phyloP scores from a whole-genome alignment of 2,888 invertebrate species.

The Epinotia bilunana region DNA sequence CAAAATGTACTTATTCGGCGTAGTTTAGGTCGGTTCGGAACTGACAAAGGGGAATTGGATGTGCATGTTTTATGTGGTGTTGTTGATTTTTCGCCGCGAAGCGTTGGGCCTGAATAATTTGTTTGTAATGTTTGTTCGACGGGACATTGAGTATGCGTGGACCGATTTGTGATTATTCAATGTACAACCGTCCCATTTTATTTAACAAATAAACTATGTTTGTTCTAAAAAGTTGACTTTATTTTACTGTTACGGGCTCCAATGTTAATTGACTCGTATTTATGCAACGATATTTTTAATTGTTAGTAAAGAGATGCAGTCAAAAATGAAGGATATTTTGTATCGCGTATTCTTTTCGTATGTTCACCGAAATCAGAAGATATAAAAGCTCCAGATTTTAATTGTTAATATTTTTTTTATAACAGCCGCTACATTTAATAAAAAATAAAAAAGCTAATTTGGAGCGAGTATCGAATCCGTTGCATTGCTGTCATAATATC shows the following conservation, averaged over 20 bases:
- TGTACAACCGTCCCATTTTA: slow-evolving; percentile 25
- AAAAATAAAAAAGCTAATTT: slow-evolving; percentile 62
- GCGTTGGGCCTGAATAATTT: slow-evolving; percentile 73
- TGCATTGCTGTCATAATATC: slow-evolving; percentile 84
- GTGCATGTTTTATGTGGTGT: slow-evolving; percentile 73
- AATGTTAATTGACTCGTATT: neutral
- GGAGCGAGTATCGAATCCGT: slow-evolving; percentile 65
- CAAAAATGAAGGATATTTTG: neutral
- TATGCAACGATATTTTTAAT: neutral
- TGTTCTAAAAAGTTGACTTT: slow-evolving; percentile 25
- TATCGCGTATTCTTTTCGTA: neutral
- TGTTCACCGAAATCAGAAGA: neutral
- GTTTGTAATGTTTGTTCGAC: slow-evolving; percentile 62
- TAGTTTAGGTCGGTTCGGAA: slow-evolving; percentile 59
- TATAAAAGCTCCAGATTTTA: neutral
- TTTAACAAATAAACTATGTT: slow-evolving; percentile 20
- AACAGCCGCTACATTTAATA: slow-evolving; percentile 35
- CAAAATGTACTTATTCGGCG: slow-evolving; percentile 52
- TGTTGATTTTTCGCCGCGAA: slow-evolving; percentile 75
- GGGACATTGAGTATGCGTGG: slow-evolving; percentile 45
- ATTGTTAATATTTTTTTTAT: neutral
- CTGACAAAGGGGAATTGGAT: slow-evolving; percentile 64
- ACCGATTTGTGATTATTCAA: slow-evolving; percentile 41
- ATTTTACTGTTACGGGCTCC: neutral
- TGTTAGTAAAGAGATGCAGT: neutral